Conservation (phyloP, 2,113 vertebrate species). For the Passerina amoena region DNA sequence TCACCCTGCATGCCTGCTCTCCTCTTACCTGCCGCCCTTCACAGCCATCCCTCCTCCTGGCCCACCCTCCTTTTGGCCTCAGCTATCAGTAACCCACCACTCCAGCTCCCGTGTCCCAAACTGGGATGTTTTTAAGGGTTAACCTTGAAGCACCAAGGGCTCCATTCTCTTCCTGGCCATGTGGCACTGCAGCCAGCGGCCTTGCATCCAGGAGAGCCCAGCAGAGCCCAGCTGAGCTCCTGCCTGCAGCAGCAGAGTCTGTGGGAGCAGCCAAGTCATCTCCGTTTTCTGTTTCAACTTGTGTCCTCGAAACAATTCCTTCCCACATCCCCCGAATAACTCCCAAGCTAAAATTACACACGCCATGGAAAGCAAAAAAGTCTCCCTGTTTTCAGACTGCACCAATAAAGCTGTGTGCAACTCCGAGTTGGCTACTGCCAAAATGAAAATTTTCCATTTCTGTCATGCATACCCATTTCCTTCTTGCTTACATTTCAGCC, state of each 20-base stretch:
- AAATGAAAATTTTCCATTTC: not conserved
- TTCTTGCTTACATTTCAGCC: not conserved
- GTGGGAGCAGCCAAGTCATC: not conserved
- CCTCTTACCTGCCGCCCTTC: not conserved
- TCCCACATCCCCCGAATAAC: not conserved
- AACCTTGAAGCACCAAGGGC: accelerated
- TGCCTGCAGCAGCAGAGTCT: not conserved
- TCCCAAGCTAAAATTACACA: conserved; percentile 1
- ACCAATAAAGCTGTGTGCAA: not conserved
- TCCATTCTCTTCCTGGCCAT: not conserved
- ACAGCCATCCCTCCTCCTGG: accelerated
- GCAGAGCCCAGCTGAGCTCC: not conserved
- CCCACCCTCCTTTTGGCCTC: not conserved
- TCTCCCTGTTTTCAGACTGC: not conserved
- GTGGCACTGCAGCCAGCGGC: accelerated
- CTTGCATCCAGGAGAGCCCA: accelerated
- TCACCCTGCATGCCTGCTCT: accelerated
- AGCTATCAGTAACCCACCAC: not conserved
- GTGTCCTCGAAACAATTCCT: not conserved
- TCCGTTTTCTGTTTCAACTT: not conserved
- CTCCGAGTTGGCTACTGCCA: accelerated
- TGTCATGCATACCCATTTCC: not conserved
- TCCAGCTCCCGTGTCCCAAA: accelerated
- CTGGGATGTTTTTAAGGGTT: accelerated
- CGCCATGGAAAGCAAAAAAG: not conserved